A percentile compares a stretch with the other conserved stretches of the same genome.
phyloP scores from a whole-genome alignment of 1,140 invertebrate genomes.

The Brachystomella parvula region DNA sequence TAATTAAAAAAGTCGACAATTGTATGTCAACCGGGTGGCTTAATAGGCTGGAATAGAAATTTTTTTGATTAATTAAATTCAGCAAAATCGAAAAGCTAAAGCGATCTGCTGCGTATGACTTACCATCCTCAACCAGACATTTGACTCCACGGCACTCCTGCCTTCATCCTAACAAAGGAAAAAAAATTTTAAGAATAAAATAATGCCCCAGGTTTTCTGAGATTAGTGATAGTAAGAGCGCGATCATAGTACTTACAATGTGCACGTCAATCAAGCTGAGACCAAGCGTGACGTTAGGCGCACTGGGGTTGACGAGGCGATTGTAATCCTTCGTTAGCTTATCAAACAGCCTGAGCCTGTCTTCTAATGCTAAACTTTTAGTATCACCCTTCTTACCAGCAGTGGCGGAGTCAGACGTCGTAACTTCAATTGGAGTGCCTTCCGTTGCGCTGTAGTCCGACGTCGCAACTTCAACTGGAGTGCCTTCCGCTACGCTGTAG shows the following conservation, averaged over 20 bases:
- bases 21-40: too few relatives aligned
- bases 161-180: slow-evolving; percentile 11
- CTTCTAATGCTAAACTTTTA: too few relatives aligned
- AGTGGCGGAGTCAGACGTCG: too few relatives aligned
- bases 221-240: background rate
- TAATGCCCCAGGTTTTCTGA: background rate
- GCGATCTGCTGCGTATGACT: too few relatives aligned
- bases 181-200: too few relatives aligned
- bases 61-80: background rate
- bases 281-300: background rate
- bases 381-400: too few relatives aligned
- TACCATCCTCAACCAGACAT: slow-evolving; percentile 22
- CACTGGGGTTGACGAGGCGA: background rate
- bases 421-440: too few relatives aligned
- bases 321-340: background rate
- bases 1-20: too few relatives aligned
- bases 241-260: background rate
- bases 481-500: too few relatives aligned
- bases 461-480: too few relatives aligned
- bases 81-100: too few relatives aligned
- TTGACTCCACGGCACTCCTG: background rate
- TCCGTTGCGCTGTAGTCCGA: too few relatives aligned
- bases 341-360: background rate
- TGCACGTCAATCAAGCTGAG: background rate
- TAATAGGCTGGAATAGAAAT: background rate